Evolutionary conservation across 2,888 invertebrate genomes (phyloP).

Genomic region (Stenodema calcarata): DNA sequence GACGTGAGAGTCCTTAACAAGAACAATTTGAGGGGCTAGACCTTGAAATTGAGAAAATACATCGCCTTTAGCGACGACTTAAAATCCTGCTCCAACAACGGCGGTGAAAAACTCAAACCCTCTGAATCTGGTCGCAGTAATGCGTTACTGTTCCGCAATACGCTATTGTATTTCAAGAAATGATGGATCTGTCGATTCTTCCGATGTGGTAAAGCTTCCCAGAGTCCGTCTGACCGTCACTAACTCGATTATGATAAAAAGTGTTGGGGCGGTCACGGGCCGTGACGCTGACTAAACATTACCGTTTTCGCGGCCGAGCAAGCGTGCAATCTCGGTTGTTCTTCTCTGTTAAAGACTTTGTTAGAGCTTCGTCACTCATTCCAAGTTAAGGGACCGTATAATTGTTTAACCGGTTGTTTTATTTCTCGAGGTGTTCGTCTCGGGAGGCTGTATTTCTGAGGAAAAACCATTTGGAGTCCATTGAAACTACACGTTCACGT

Average conservation of each 20-base stretch:
- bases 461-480: too few species aligned
- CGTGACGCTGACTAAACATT: slow-evolving; percentile 39
- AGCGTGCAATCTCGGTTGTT: slow-evolving; percentile 40
- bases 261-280: slow-evolving; percentile 35
- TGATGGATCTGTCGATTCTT: background rate
- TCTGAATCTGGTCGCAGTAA: background rate
- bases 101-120: too few species aligned
- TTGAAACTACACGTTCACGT: too few species aligned
- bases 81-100: too few species aligned
- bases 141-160: background rate
- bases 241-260: slow-evolving; percentile 33
- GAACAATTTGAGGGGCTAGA: too few species aligned
- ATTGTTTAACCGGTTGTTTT: background rate
- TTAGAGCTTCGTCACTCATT: slow-evolving; percentile 33
- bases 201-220: background rate
- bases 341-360: slow-evolving; percentile 25
- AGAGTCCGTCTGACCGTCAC: background rate
- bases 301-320: slow-evolving; percentile 45
- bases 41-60: too few species aligned
- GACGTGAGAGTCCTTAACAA: too few species aligned
- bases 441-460: background rate
- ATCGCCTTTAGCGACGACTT: too few species aligned
- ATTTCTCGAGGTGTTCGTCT: background rate
- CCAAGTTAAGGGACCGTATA: slow-evolving; percentile 11
- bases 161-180: too few species aligned